Percentiles rank a stretch among this genome's conserved stretches.
Evolutionary conservation across 1,140 invertebrate species (phyloP).

Genomic region (Onthophagus taurus): DNA sequence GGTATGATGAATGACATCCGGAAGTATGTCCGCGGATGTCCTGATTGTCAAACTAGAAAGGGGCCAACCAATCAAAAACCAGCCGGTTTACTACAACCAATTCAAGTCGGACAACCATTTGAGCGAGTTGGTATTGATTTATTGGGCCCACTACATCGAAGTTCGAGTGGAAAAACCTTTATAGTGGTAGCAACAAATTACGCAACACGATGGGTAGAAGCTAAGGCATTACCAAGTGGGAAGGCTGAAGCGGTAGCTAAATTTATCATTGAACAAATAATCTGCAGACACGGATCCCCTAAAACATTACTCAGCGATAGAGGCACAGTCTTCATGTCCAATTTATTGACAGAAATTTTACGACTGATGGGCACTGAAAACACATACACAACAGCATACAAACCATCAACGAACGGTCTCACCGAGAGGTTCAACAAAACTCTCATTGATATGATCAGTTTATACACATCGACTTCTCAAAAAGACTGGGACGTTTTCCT

Average conservation of each 20-base stretch:
- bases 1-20: no score
- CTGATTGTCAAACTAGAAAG: no score
- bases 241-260: slow-evolving; percentile 18
- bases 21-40: no score
- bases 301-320: slow-evolving; percentile 6
- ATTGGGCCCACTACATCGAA: no score
- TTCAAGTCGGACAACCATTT: not conserved
- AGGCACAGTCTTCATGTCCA: slow-evolving; percentile 5
- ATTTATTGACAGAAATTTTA: not conserved
- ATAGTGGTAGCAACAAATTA: no score
- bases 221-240: slow-evolving; percentile 17
- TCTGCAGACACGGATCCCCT: slow-evolving; percentile 11
- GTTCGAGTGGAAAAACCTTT: no score
- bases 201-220: slow-evolving; percentile 23
- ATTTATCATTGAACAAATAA: slow-evolving; percentile 23
- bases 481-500: slow-evolving; percentile 13
- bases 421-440: slow-evolving; percentile 14
- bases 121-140: not conserved
- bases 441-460: slow-evolving; percentile 9
- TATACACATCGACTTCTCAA: slow-evolving; percentile 11
- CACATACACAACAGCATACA: not conserved
- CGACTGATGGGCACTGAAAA: not conserved
- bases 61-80: no score
- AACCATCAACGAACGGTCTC: slow-evolving; percentile 4
- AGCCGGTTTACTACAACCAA: no score